Percentiles rank a stretch among this genome's conserved stretches.
Evolutionary conservation across 2,888 invertebrate genomes (phyloP).

Genomic region (Eubasilissa splendida): DNA sequence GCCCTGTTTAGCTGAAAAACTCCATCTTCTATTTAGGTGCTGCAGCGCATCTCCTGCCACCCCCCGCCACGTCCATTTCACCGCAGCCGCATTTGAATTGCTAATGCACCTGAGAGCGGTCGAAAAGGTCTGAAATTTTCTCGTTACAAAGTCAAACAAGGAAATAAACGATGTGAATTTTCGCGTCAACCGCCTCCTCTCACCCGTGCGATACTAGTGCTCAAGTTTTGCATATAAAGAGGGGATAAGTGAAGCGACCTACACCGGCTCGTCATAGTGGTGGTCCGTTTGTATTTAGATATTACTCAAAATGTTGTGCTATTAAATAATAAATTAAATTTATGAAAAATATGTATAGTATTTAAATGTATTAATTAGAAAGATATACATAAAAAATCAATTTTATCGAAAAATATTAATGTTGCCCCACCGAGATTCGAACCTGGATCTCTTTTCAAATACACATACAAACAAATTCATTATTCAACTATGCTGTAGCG

Average conservation of each 20-base stretch:
- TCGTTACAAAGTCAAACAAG: conserved; percentile 52
- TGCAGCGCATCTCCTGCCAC: background rate
- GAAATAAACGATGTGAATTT: conserved; percentile 47
- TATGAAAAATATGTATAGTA: too few relatives aligned
- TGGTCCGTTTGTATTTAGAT: too few relatives aligned
- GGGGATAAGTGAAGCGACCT: background rate
- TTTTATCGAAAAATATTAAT: too few relatives aligned
- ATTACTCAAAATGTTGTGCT: too few relatives aligned
- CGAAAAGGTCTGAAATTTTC: conserved; percentile 51
- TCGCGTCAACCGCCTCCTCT: background rate
- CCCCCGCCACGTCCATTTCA: background rate
- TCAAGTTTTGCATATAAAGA: conserved; percentile 21
- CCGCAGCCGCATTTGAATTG: conserved; percentile 48
- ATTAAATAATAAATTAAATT: too few relatives aligned
- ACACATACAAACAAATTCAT: too few relatives aligned
- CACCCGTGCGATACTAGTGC: background rate
- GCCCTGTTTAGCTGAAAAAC: background rate
- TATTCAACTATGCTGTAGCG: too few relatives aligned
- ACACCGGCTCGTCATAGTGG: too few relatives aligned
- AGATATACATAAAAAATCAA: too few relatives aligned
- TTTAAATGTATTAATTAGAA: too few relatives aligned
- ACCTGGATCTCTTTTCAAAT: too few relatives aligned
- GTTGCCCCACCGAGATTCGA: too few relatives aligned
- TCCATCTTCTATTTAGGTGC: background rate
- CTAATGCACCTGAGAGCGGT: conserved; percentile 43